Conservation (phyloP, 2,113 vertebrate genomes). For the Aramus guarauna region DNA sequence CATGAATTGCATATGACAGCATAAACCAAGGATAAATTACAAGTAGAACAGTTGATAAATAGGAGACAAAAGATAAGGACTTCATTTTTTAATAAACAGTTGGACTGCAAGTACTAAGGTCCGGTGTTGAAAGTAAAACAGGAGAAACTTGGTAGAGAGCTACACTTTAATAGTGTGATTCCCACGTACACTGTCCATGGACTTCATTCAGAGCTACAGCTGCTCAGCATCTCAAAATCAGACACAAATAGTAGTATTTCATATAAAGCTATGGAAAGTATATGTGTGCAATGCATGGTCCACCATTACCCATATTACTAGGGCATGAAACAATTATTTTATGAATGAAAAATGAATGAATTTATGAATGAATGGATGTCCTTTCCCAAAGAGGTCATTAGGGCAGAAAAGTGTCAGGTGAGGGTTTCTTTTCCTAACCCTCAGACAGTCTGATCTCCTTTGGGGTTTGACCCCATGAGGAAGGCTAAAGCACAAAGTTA, state of each 20-base stretch:
- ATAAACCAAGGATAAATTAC: constrained; percentile 9
- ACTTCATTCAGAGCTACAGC: not conserved
- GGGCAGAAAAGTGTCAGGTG: not conserved
- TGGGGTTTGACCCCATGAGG: not conserved
- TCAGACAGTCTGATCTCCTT: not conserved
- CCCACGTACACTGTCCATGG: not conserved
- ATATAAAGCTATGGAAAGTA: not conserved
- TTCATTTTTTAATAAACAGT: not conserved
- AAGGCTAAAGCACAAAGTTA: not conserved
- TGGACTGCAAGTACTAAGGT: not conserved
- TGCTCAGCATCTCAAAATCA: not conserved
- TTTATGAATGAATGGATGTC: not conserved
- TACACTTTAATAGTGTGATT: not conserved
- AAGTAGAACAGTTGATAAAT: not conserved
- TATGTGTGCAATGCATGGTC: not conserved
- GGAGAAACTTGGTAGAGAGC: not conserved
- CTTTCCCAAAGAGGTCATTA: not conserved
- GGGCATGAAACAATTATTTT: not conserved
- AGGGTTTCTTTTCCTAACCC: not conserved
- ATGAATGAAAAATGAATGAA: not conserved
- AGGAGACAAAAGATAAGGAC: not conserved
- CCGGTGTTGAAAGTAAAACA: not conserved
- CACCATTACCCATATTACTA: not conserved
- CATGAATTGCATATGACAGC: not conserved
- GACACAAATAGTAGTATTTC: not conserved